Percentiles rank a stretch among this genome's conserved stretches.
phyloP scores from a whole-genome alignment of 2,888 invertebrate genomes.

The Alloplasta piceator region DNA sequence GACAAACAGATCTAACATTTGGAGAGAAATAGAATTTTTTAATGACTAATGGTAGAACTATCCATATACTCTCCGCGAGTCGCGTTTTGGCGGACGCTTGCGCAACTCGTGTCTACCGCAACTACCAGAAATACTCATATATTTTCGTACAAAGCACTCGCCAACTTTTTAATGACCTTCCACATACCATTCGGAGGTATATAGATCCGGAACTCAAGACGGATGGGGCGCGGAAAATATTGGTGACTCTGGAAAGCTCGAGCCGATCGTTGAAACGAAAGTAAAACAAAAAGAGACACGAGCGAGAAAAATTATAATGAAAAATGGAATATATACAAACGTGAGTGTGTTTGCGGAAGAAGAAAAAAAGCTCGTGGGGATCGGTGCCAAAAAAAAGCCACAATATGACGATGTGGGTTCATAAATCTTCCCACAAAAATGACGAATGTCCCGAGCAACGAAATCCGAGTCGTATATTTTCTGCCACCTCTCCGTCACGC shows the following conservation, averaged over 20 bases:
- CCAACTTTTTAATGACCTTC: too few relatives aligned
- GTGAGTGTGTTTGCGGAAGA: background rate
- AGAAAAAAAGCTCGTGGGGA: background rate
- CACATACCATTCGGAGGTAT: background rate
- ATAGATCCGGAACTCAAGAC: background rate
- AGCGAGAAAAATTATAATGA: background rate
- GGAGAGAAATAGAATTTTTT: too few relatives aligned
- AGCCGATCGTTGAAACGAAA: background rate
- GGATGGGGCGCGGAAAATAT: background rate
- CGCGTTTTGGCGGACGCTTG: too few relatives aligned
- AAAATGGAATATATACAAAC: conserved; percentile 10
- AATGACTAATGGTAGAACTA: too few relatives aligned
- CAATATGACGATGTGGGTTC: background rate
- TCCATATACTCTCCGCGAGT: too few relatives aligned
- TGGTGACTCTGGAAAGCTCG: background rate
- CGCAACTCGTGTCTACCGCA: too few relatives aligned
- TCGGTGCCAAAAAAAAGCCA: conserved; percentile 33
- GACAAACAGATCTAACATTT: too few relatives aligned
- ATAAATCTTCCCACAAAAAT: conserved; percentile 51
- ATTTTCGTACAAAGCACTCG: background rate
- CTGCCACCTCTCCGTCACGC: conserved; percentile 8
- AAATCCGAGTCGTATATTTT: conserved; percentile 13
- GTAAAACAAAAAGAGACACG: background rate
- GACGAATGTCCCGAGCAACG: conserved; percentile 56
- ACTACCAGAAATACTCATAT: background rate